Percentiles rank a stretch among this genome's conserved stretches.
Evolutionary conservation across 2,888 invertebrate genomes (phyloP).

Genomic region (Cheilosia scutellata): DNA sequence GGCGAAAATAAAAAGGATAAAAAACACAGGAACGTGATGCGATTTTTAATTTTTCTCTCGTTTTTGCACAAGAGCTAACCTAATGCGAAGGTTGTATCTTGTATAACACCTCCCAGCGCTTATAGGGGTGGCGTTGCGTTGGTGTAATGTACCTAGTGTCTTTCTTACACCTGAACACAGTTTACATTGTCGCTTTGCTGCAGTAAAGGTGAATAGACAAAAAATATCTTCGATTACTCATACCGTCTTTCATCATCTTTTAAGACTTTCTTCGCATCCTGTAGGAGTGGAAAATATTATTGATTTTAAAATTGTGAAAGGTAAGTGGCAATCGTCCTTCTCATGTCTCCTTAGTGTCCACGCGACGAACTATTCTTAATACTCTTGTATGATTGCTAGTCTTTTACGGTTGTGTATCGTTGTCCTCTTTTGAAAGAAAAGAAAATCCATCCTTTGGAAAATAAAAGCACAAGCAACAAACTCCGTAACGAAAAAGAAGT

Average conservation of each 20-base stretch:
- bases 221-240: constrained; percentile 42
- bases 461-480: not conserved
- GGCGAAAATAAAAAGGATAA: constrained; percentile 40
- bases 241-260: not conserved
- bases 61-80: constrained; percentile 49
- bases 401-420: not conserved
- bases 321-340: constrained; percentile 62
- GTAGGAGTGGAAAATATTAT: constrained; percentile 50
- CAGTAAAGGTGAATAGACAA: not conserved
- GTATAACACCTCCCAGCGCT: constrained; percentile 9
- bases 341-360: constrained; percentile 39
- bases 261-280: not conserved
- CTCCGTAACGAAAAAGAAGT: constrained; percentile 31
- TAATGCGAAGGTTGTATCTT: constrained; percentile 57
- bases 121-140: not conserved
- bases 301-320: constrained; percentile 66
- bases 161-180: constrained; percentile 27
- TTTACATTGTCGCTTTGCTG: not conserved
- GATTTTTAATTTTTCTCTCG: constrained; percentile 72
- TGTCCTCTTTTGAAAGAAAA: not conserved
- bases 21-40: constrained; percentile 72
- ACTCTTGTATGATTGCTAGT: constrained; percentile 20
- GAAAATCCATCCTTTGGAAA: not conserved
- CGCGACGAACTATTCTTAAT: constrained; percentile 11
- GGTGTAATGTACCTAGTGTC: constrained; percentile 8